Evolutionary conservation across 2,888 invertebrate species (phyloP), one percentile per base, ranked within the genome.

Genomic region (Melipona beecheii): DNA sequence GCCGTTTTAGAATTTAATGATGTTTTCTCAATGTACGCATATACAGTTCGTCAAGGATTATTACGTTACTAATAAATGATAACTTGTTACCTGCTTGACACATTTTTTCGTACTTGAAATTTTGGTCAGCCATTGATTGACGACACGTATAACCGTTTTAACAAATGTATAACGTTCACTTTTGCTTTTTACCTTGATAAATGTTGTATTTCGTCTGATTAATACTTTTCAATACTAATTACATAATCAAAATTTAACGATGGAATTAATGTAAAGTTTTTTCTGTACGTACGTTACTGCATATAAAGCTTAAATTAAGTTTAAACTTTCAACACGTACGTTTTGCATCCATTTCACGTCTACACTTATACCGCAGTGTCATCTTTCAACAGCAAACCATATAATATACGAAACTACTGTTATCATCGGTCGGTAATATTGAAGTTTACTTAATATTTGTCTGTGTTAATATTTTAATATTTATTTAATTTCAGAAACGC

Each of bases 1-100:
- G 77, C 73, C 60, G 82, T 81, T 79, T 82, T 66, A 76, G 69
- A 70, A 65, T 65, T 78, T 71, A 79, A 82, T 64, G 64, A 81
- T 62, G 80, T 74, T 74, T 74, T 75, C 65, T 80, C 36, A 52
- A 54, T 54, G 24, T 62, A 78, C 36, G 19, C n/a, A 19, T 74
- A 65, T 62, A 62, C 68, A 66, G 52, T 54, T 75, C 68, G 50
- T 52, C 66, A 62, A 36, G 65, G 58, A 54, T 75, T 27, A 60
- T 43, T 27, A 49, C 49, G 49, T 50, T 72, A 65, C 36, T 76
- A 71, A 66, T 82, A 36, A 62, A 49, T 9, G 70, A 69, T 69
- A 49, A 54, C 43, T 64, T 15, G 54, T 17, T 43, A 43, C 17
- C 15, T 31, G 27, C 74, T 66, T 43, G 76, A 52, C 52, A 27